Base-by-base conservation (phyloP, 2,797 vertebrate genomes). In the Rhynchotus rufescens region DNA sequence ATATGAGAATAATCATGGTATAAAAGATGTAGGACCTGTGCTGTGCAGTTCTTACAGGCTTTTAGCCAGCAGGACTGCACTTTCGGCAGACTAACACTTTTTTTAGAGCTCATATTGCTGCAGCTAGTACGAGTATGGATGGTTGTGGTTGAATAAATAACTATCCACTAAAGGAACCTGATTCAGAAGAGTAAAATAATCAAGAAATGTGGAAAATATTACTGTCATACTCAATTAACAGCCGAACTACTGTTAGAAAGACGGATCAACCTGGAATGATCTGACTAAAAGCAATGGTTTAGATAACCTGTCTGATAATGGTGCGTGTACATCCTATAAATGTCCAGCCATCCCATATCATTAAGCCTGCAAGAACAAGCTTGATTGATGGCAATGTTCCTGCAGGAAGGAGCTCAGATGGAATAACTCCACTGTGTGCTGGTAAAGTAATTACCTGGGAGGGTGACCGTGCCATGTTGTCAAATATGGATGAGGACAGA, bases 161-260 rank as follows among this genome's bases (percentile, higher is more conserved):
- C 96, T 93, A 95, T 65, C 67, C 78, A 62, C 88, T 93, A 84
- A 92, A 93, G 80, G 68, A 96, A 89, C 88, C 26, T 89, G 79
- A 71, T 90, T 96, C 77, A 82, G 87, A 90, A 96, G 93, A 96
- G 82, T 90, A 97, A 96, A 97, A 92, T 94, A 96, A 95, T 95
- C 96, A 95, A 93, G 80, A 92, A 96, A 96, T 91, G 77, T 88
- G 61, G 80, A 93, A 95, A 95, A 95, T 88, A 93, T 95, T 94
- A 92, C 80, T 74, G 90, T n/a, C 32, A 51, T 95, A 96, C 94
- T 96, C 96, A 95, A 93, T 92, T 94, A 96, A 94, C 93, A 94
- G 69, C 52, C 88, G 88, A 92, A 93, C 75, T 87, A 92, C 90
- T 94, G 80, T 96, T 91, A 94, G 94, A 92, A 96, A 88, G 79